Conservation (phyloP, 2,797 vertebrate genomes). For the Cheirogaleus major region DNA sequence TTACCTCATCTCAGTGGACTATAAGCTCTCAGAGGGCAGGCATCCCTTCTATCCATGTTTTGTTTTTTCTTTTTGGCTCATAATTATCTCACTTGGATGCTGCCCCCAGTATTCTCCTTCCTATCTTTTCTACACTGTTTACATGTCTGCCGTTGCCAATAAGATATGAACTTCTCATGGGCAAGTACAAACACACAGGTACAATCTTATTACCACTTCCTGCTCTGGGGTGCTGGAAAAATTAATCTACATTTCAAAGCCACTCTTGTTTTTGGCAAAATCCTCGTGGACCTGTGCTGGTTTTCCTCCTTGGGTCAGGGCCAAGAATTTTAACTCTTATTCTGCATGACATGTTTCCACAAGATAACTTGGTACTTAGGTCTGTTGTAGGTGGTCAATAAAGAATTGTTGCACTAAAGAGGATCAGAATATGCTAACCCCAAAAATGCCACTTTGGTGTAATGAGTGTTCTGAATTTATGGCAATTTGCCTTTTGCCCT, state of each 20-base stretch:
- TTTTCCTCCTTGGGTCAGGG: background rate
- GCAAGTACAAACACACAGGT: background rate
- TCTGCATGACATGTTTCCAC: background rate
- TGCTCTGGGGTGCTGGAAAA: background rate
- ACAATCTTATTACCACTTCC: background rate
- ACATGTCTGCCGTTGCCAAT: background rate
- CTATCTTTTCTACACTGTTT: background rate
- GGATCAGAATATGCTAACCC: background rate
- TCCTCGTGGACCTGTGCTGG: background rate
- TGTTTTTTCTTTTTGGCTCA: background rate
- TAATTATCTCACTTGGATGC: background rate
- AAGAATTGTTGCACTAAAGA: background rate
- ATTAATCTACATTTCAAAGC: background rate
- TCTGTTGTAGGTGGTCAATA: background rate
- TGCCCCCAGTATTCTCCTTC: background rate
- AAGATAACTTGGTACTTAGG: background rate
- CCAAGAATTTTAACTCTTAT: background rate
- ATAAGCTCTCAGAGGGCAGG: background rate
- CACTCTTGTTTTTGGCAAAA: background rate
- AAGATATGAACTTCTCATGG: background rate
- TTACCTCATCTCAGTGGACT: background rate
- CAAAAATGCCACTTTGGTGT: background rate
- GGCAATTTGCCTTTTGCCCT: background rate
- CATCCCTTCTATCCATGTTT: background rate
- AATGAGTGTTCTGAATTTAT: background rate